phyloP scores from a whole-genome alignment of 2,113 vertebrate species.

The Promerops cafer region DNA sequence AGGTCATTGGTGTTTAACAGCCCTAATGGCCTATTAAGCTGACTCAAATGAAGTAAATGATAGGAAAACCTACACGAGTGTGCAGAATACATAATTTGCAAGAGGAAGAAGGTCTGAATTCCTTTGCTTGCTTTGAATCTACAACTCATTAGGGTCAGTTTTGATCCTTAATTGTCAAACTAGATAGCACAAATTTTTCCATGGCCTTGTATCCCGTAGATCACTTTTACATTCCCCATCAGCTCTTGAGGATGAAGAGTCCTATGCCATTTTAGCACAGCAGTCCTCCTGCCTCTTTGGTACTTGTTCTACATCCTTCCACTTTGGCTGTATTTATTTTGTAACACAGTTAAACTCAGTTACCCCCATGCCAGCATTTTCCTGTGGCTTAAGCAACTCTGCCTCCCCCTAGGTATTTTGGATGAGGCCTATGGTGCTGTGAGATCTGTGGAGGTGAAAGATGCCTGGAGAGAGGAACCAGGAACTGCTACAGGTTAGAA shows the following conservation, averaged over 20 bases:
- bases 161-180: background rate
- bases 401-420: background rate
- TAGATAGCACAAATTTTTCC: background rate
- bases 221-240: background rate
- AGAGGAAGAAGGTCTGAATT: background rate
- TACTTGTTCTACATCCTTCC: background rate
- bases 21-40: background rate
- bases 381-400: background rate
- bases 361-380: background rate
- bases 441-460: background rate
- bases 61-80: background rate
- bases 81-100: background rate
- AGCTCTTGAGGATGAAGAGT: background rate
- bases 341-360: background rate
- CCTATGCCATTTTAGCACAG: background rate
- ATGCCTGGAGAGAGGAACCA: background rate
- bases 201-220: fast-evolving
- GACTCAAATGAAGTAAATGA: background rate
- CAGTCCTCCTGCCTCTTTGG: background rate
- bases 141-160: background rate
- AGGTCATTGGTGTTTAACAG: background rate
- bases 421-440: background rate
- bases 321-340: background rate
- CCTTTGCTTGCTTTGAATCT: background rate
- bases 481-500: background rate